Base-by-base conservation (phyloP, 2,113 vertebrate genomes). In the Ciconia maguari region DNA sequence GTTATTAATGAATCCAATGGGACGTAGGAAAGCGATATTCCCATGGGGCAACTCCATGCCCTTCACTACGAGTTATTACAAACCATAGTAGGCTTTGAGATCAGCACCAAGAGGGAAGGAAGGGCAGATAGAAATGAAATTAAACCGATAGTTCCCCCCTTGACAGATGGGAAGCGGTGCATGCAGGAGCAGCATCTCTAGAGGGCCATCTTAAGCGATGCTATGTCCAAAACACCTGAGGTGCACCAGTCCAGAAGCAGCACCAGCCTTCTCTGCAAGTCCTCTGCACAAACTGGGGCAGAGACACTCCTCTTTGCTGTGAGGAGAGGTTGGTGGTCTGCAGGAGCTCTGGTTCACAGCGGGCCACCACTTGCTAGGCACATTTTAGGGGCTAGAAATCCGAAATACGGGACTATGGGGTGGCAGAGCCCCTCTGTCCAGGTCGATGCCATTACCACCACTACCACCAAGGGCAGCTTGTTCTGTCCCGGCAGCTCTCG, bases 1-100 rank as follows among this genome's bases (percentile, higher is more conserved):
- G 96, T 97, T 97, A 95, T 96, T 97, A 98, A 98, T 97, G 97
- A 96, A 94, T 83, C 69, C 94, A 95, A 51, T 41, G 94, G 94
- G 96, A 95, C 9, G 38, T 41, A 38, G 87, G 90, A 77, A 84
- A 94, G 87, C 5, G 11, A 44, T 19, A 13, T 46, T 34, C 96
- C 97, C 92, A 68, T 3, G 21, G 93, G 96, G 89, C 60, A 51
- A 1, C 87, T 83, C 87, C 83, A 65, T 10, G 48, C 62, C 95
- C 77, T 94, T 18, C 89, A 25, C 62, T 42, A 7, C 0, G 16
- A 83, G 93, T 85, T 36, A 25, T 69, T 57, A 36, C 7, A 65
- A 88, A 65, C 51, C 26, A 11, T 8, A 36, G 60, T 7, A 60
- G 51, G 83, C 38, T 54, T 38, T 4, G 51, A 90, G 81, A 60